A percentile compares a stretch with the other conserved stretches of the same genome.
phyloP scores from a whole-genome alignment of 2,113 vertebrate species.

The Pao palembangensis region DNA sequence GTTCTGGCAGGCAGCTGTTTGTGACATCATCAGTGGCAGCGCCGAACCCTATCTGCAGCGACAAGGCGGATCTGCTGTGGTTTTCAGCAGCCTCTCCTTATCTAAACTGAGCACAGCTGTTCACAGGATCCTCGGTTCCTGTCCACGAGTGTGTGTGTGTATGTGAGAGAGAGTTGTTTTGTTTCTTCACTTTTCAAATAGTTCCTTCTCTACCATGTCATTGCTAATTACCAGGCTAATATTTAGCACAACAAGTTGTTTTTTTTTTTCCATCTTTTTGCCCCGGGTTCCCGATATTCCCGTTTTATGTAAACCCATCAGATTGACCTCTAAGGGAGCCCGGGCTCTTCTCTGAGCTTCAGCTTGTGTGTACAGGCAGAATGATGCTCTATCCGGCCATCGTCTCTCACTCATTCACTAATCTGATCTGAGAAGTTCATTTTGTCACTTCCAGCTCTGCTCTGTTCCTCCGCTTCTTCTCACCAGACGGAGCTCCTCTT shows the following conservation, averaged over 20 bases:
- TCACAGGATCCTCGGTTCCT: slow-evolving; percentile 23
- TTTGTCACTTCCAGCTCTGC: too few relatives aligned
- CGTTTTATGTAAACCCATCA: too few relatives aligned
- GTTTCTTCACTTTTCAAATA: slow-evolving; percentile 28
- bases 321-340: too few relatives aligned
- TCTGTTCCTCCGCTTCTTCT: not conserved
- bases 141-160: slow-evolving; percentile 16
- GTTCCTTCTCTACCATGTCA: not conserved
- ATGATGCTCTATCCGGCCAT: too few relatives aligned
- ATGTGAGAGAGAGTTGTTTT: slow-evolving; percentile 36
- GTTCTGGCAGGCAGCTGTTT: slow-evolving; percentile 45
- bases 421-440: too few relatives aligned
- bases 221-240: too few relatives aligned
- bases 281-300: too few relatives aligned
- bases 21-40: slow-evolving; percentile 23
- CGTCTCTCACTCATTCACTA: too few relatives aligned
- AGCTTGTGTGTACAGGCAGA: too few relatives aligned
- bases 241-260: too few relatives aligned
- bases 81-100: slow-evolving; percentile 28
- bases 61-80: slow-evolving; percentile 30
- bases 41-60: slow-evolving; percentile 18
- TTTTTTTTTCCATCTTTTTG: too few relatives aligned
- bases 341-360: too few relatives aligned
- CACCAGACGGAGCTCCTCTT: slow-evolving; percentile 8
- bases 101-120: slow-evolving; percentile 57